phyloP scores from a whole-genome alignment of 2,113 vertebrate genomes.

The Paraplagusia blochii region DNA sequence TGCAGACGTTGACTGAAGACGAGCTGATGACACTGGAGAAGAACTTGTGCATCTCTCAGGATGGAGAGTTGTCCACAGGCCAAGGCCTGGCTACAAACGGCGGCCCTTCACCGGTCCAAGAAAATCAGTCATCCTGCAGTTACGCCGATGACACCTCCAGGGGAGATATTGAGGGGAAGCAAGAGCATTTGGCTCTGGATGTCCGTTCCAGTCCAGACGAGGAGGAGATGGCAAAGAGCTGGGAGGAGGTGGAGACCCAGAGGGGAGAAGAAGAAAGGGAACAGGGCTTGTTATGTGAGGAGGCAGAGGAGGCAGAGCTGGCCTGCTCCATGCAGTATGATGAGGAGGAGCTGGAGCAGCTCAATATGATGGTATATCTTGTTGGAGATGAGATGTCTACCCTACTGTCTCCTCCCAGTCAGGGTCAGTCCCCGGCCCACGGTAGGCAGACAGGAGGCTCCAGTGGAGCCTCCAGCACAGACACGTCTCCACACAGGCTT shows the following conservation, averaged over 20 bases:
- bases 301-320: slow-evolving; percentile 84
- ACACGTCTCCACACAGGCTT: slow-evolving; percentile 78
- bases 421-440: slow-evolving; percentile 85
- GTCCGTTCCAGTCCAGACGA: slow-evolving; percentile 63
- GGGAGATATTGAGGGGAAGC: slow-evolving; percentile 25
- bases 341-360: slow-evolving; percentile 92
- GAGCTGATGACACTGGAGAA: slow-evolving; percentile 86
- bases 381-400: slow-evolving; percentile 95
- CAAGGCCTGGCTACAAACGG: slow-evolving; percentile 39
- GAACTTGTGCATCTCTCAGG: slow-evolving; percentile 93
- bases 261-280: slow-evolving; percentile 72
- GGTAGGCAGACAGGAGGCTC: slow-evolving; percentile 48
- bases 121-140: slow-evolving; percentile 49
- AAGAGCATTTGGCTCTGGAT: slow-evolving; percentile 49
- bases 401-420: slow-evolving; percentile 91
- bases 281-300: slow-evolving; percentile 80
- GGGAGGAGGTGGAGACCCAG: slow-evolving; percentile 78
- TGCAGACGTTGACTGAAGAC: slow-evolving; percentile 89
- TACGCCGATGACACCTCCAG: slow-evolving; percentile 41
- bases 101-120: slow-evolving; percentile 40
- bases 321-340: slow-evolving; percentile 98
- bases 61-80: slow-evolving; percentile 75
- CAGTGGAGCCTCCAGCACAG: slow-evolving; percentile 70
- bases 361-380: slow-evolving; percentile 92
- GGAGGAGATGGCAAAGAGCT: slow-evolving; percentile 76